A percentile compares a stretch with the other conserved stretches of the same genome.
These are phyloP conservation scores for Scrobipalpa atriplicella DNA, from an alignment of 2,888 invertebrate genomes.

Conservation along the genomic window DNA sequence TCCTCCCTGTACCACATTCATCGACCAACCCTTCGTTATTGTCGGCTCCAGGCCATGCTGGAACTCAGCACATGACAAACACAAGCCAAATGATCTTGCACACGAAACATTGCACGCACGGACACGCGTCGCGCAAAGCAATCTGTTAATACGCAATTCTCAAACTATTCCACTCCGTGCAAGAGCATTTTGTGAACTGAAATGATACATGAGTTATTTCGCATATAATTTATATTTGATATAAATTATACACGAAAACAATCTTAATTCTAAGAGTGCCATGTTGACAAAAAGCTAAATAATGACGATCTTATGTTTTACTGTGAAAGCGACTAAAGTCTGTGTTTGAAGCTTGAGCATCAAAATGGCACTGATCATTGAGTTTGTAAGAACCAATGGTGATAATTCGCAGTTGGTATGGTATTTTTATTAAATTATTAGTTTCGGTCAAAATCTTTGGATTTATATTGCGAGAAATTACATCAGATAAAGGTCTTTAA, in stretches of 20 bases:
- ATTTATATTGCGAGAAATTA: neutral
- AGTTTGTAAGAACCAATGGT: slow-evolving; percentile 56
- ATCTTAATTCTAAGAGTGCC: slow-evolving; percentile 60
- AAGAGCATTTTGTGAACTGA: slow-evolving; percentile 62
- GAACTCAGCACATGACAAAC: slow-evolving; percentile 72
- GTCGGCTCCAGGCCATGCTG: slow-evolving; percentile 61
- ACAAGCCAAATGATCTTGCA: slow-evolving; percentile 67
- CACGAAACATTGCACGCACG: slow-evolving; percentile 32
- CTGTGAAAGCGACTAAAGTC: neutral
- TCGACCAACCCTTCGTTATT: slow-evolving; percentile 74
- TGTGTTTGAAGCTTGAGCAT: slow-evolving; percentile 36
- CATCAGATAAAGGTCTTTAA: neutral
- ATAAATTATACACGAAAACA: slow-evolving; percentile 68
- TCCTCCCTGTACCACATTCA: slow-evolving; percentile 84
- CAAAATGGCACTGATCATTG: slow-evolving; percentile 52
- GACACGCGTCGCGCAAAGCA: slow-evolving; percentile 20
- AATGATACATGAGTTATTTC: slow-evolving; percentile 48
- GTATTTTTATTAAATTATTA: neutral
- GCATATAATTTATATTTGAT: slow-evolving; percentile 58
- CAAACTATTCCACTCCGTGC: slow-evolving; percentile 48
- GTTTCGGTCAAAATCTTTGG: neutral
- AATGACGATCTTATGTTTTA: neutral
- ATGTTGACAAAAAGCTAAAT: slow-evolving; percentile 51
- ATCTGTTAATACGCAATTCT: slow-evolving; percentile 20
- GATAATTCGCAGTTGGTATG: slow-evolving; percentile 50